Evolutionary conservation across 2,888 invertebrate genomes (phyloP).

Genomic region (Salpingus planirostris): DNA sequence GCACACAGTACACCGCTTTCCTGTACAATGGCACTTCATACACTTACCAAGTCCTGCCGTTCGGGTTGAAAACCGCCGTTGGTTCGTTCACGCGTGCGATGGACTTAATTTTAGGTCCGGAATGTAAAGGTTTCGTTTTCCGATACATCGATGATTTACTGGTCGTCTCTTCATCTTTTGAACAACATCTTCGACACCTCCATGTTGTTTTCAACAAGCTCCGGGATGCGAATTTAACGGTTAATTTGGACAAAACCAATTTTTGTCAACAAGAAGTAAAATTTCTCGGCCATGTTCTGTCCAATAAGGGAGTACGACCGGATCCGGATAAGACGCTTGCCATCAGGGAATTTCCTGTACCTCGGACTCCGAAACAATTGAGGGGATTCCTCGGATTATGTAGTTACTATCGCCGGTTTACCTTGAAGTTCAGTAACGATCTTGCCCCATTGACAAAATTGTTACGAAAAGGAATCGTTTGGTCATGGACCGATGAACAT

Average conservation of each 20-base stretch:
- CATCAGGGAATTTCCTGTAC: background rate
- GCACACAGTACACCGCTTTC: conserved; percentile 16
- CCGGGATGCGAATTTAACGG: background rate
- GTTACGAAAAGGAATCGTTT: background rate
- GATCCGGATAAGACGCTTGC: background rate
- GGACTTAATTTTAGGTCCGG: conserved; percentile 19
- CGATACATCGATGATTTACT: conserved; percentile 27
- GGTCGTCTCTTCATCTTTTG: background rate
- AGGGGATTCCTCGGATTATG: background rate
- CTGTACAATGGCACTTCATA: conserved; percentile 18
- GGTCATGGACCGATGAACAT: background rate
- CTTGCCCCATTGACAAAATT: background rate
- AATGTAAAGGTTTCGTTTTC: no score
- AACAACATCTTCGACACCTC: background rate
- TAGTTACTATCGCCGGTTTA: background rate
- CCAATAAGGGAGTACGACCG: background rate
- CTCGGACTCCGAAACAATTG: background rate
- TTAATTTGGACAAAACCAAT: background rate
- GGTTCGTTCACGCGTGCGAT: conserved; percentile 15
- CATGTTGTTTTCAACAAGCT: background rate
- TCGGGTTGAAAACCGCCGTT: conserved; percentile 23
- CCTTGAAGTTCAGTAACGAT: background rate
- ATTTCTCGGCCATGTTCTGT: background rate
- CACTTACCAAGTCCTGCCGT: conserved; percentile 26
- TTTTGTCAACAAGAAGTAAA: background rate